Evolutionary conservation across 2,113 vertebrate genomes (phyloP), one percentile per base, ranked within the genome.

Genomic region (Bettongia penicillata): DNA sequence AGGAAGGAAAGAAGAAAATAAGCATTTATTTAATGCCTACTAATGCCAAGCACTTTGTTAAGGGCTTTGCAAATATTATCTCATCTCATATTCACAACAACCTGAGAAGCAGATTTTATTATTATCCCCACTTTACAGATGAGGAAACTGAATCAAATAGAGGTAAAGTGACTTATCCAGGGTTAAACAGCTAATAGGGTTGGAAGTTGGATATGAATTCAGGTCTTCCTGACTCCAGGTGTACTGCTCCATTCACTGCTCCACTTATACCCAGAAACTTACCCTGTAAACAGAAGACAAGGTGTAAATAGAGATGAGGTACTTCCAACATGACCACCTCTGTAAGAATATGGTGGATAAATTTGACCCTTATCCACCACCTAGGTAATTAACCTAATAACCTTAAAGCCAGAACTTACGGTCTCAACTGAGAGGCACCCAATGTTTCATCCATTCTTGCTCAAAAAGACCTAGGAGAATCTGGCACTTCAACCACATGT

Each of bases 1-100:
- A 98, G 95, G 97, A 98, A 97, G 97, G 98, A 96, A 97, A 97
- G 97, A 97, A 97, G 53, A 95, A 91, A 97, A 12, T 50, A 50
- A 53, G n/a, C 37, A 77, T 77, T 37, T 77, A 77, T 77, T 14
- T 77, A 77, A 43, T 77, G 12, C 37, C 16, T n/a, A 43, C n/a
- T 43, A 77, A 8, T 5, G 43, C 1, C 14, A 77, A n/a, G 14
- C 37, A 68, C 14, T n/a, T n/a, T 77, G 37, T 19, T 77, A 77
- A 77, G 68, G n/a, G 68, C 37, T 77, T 68, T 68, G 37, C 61
- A 68, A 68, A 68, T 68, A 68, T 37, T 68, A 37, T 61, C 2
- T 31, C 57, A 61, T 61, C 31, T 68, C 12, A 68, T 68, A 31
- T 68, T 68, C 61, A 68, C 12, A 37, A 16, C 12, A 68, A 16